These are phyloP conservation scores for Margaritifera margaritifera DNA, from an alignment of 2,888 invertebrate species.

Conservation along the genomic window DNA sequence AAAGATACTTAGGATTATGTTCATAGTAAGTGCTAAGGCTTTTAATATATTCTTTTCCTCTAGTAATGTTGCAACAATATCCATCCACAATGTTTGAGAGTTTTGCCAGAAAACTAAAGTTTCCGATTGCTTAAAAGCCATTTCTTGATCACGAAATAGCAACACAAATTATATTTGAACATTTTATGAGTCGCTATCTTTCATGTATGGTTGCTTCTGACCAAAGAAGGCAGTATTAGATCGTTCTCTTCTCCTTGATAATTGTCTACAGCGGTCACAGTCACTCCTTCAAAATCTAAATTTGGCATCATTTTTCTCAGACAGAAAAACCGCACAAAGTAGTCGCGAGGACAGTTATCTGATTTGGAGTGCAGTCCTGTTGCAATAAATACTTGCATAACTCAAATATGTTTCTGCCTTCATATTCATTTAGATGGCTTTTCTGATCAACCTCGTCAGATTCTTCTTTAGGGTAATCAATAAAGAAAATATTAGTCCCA, in stretches of 20 bases:
- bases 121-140: slow-evolving; percentile 66
- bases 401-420: slow-evolving; percentile 30
- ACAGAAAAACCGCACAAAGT: slow-evolving; percentile 39
- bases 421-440: too few species aligned
- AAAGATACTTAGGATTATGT: slow-evolving; percentile 42
- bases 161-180: slow-evolving; percentile 66
- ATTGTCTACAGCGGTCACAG: slow-evolving; percentile 58
- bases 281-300: too few species aligned
- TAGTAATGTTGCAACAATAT: slow-evolving; percentile 19
- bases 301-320: slow-evolving; percentile 34
- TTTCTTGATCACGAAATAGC: too few species aligned
- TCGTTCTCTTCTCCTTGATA: slow-evolving; percentile 71
- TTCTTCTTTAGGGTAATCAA: too few species aligned
- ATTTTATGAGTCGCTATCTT: slow-evolving; percentile 60
- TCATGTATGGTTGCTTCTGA: slow-evolving; percentile 61
- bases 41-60: slow-evolving; percentile 12
- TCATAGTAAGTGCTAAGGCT: slow-evolving; percentile 40
- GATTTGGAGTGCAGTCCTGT: slow-evolving; percentile 8
- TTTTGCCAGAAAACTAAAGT: slow-evolving; percentile 61
- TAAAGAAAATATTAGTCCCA: too few species aligned
- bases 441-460: too few species aligned
- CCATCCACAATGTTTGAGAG: slow-evolving; percentile 21
- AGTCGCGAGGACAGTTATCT: too few species aligned
- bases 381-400: too few species aligned
- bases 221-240: slow-evolving; percentile 69